Percentiles rank a stretch among this genome's conserved stretches.
phyloP scores from a whole-genome alignment of 2,113 vertebrate species.

The Strigops habroptila region DNA sequence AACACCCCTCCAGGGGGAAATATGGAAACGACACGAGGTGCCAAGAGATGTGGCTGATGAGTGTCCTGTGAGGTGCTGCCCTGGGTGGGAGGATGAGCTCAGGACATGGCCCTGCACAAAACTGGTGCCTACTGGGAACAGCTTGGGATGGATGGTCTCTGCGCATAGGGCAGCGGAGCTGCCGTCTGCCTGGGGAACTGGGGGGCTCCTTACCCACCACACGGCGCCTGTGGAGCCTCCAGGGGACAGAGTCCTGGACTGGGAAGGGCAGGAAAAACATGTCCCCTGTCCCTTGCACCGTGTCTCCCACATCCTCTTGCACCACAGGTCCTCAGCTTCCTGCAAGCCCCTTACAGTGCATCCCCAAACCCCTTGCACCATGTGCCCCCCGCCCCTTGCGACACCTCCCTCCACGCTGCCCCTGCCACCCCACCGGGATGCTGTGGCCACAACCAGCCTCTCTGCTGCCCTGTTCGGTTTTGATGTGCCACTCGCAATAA shows the following conservation, averaged over 20 bases:
- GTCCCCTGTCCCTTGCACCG: neutral
- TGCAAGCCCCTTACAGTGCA: neutral
- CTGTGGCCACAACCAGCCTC: fast-evolving
- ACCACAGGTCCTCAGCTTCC: neutral
- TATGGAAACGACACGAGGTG: neutral
- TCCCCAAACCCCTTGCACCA: neutral
- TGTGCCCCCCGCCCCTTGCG: neutral
- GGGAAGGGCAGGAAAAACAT: neutral
- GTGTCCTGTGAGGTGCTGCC: neutral
- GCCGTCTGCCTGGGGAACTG: neutral
- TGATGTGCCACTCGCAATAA: neutral
- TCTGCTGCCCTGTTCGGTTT: neutral
- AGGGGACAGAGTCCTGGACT: neutral
- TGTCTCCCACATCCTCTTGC: neutral
- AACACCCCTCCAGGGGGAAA: no score
- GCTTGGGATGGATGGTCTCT: neutral
- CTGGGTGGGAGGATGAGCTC: neutral
- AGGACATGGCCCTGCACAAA: neutral
- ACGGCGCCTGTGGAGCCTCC: fast-evolving
- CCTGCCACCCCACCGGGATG: fast-evolving
- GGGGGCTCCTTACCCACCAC: fast-evolving
- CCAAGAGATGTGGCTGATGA: neutral
- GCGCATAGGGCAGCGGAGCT: neutral
- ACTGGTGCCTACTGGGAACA: neutral
- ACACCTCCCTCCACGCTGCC: neutral